These are phyloP conservation scores for Thysanoteuthis rhombus DNA, from an alignment of 2,888 invertebrate genomes.

Conservation along the genomic window DNA sequence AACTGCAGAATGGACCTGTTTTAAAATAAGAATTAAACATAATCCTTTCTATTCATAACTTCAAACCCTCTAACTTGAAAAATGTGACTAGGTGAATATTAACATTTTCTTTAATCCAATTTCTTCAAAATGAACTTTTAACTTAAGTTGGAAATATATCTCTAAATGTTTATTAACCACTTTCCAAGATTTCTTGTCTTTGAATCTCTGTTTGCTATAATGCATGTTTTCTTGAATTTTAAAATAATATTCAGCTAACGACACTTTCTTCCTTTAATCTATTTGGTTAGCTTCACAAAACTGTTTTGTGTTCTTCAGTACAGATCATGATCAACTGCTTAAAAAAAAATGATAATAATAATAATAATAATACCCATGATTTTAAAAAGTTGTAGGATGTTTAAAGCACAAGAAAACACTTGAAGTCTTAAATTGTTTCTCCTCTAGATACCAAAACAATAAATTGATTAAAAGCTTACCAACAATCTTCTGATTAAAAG, in stretches of 20 bases:
- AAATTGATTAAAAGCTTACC: neutral
- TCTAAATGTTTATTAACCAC: neutral
- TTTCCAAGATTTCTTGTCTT: neutral
- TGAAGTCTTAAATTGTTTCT: neutral
- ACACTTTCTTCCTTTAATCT: neutral
- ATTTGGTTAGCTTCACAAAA: neutral
- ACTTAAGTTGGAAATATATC: too few relatives aligned
- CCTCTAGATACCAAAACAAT: too few relatives aligned
- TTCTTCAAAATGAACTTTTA: neutral
- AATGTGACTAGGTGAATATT: neutral
- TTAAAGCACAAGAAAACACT: neutral
- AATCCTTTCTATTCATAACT: too few relatives aligned
- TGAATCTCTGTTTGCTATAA: neutral
- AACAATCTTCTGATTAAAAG: neutral
- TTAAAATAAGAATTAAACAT: neutral
- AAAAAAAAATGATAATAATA: neutral
- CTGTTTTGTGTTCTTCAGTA: neutral
- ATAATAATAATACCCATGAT: neutral
- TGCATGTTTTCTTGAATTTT: neutral
- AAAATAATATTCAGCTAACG: neutral
- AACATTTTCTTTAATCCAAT: neutral
- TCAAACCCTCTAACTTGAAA: neutral
- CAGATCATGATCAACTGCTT: neutral
- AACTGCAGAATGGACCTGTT: neutral
- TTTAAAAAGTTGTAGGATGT: neutral